Percentiles rank a stretch among this genome's conserved stretches.
These are phyloP conservation scores for Calidris pugnax DNA, from an alignment of 2,113 vertebrate species.

Conservation along the genomic window DNA sequence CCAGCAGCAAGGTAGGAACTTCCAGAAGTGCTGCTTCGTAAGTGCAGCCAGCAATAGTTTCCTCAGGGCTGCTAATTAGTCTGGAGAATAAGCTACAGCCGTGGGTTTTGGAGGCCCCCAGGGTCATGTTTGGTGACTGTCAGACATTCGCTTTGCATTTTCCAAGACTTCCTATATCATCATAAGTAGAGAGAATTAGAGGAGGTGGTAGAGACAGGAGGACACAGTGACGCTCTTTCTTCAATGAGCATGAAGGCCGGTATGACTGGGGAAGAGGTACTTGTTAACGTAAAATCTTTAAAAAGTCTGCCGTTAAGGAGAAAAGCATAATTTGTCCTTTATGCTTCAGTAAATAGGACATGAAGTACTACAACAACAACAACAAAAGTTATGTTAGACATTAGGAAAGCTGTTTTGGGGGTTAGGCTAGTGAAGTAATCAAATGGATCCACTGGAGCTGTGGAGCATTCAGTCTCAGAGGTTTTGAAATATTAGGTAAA, in stretches of 20 bases:
- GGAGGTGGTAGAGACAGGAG: background rate
- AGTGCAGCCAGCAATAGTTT: background rate
- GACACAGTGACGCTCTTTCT: background rate
- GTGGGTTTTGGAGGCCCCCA: background rate
- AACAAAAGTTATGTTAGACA: background rate
- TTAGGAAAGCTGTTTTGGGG: background rate
- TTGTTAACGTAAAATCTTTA: background rate
- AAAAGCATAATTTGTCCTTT: background rate
- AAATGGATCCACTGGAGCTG: background rate
- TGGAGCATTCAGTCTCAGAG: background rate
- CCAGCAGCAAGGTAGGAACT: background rate
- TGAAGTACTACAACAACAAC: background rate
- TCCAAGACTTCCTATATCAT: background rate
- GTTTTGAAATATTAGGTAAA: background rate
- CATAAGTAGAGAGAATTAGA: background rate
- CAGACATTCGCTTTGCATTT: background rate
- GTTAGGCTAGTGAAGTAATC: background rate
- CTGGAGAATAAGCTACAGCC: background rate
- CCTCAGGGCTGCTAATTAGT: constrained; percentile 30
- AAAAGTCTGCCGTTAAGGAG: background rate
- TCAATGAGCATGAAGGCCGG: background rate
- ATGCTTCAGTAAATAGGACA: background rate
- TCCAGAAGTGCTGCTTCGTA: background rate
- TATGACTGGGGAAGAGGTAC: background rate
- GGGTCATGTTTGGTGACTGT: background rate